Evolutionary conservation across 2,888 invertebrate genomes (phyloP).

Genomic region (Drosophila infuscata): DNA sequence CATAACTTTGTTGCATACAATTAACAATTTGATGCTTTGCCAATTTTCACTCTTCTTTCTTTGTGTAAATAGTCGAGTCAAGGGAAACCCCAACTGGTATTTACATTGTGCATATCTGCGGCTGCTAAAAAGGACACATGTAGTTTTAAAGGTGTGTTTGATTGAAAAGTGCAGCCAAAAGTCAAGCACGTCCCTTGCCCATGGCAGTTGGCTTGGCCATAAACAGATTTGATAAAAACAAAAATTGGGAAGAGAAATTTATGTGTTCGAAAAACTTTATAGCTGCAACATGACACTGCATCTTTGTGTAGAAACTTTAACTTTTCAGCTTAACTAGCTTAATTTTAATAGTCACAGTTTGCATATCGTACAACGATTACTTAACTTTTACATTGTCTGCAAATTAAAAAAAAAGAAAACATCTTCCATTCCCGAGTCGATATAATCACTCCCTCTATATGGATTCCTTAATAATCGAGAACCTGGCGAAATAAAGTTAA

Average conservation of each 20-base stretch:
- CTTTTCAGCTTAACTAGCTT: constrained; percentile 20
- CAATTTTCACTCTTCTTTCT: constrained; percentile 44
- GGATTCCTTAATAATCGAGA: neutral
- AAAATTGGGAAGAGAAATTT: constrained; percentile 44
- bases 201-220: neutral
- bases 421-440: neutral
- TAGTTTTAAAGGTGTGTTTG: constrained; percentile 47
- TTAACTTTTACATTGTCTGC: neutral
- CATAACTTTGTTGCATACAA: constrained; percentile 83
- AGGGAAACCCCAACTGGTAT: constrained; percentile 36
- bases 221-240: constrained; percentile 24
- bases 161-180: constrained; percentile 67
- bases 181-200: constrained; percentile 24
- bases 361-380: neutral
- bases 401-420: neutral
- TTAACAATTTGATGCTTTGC: constrained; percentile 78
- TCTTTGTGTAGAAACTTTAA: constrained; percentile 46
- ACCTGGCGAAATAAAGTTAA: neutral
- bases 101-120: constrained; percentile 51
- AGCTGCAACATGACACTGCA: constrained; percentile 18
- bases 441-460: too few species aligned
- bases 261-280: constrained; percentile 38
- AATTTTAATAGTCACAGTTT: neutral
- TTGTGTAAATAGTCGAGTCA: constrained; percentile 22
- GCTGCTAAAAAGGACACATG: constrained; percentile 57